phyloP scores from a whole-genome alignment of 2,888 invertebrate genomes.

The Troilus luridus region DNA sequence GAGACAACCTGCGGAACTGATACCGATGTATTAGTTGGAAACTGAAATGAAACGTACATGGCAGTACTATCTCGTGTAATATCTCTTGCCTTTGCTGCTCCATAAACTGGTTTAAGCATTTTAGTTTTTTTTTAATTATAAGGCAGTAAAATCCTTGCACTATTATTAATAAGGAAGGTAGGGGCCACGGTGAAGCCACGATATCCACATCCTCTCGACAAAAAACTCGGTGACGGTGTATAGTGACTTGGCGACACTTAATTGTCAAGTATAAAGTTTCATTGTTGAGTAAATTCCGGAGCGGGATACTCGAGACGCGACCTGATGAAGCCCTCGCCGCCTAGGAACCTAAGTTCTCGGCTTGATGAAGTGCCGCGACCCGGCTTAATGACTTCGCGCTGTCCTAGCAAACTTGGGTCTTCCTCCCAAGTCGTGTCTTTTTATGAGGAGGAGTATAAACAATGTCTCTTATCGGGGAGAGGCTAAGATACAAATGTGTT shows the following conservation, averaged over 20 bases:
- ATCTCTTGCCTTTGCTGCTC: no score
- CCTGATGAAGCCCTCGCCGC: neutral
- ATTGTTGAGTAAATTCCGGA: neutral
- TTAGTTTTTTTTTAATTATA: no score
- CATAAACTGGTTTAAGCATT: no score
- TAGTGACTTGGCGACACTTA: neutral
- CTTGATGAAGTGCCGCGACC: neutral
- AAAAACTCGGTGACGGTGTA: neutral
- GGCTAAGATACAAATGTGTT: no score
- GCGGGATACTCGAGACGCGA: neutral
- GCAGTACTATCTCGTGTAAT: no score
- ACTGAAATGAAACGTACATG: no score
- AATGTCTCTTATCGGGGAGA: neutral
- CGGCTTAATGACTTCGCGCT: neutral
- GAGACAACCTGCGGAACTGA: no score
- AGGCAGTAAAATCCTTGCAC: no score
- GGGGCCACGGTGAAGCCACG: neutral
- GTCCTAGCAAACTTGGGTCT: neutral
- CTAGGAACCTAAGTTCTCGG: neutral
- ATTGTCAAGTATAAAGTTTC: slow-evolving; percentile 29
- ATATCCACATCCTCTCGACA: neutral
- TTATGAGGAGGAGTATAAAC: neutral
- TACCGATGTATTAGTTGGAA: no score
- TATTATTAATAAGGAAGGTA: neutral
- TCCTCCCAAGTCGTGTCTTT: neutral